Percentiles rank a stretch among this genome's conserved stretches.
Conservation (phyloP, 2,797 vertebrate species). For the Fistularia commersonii region DNA sequence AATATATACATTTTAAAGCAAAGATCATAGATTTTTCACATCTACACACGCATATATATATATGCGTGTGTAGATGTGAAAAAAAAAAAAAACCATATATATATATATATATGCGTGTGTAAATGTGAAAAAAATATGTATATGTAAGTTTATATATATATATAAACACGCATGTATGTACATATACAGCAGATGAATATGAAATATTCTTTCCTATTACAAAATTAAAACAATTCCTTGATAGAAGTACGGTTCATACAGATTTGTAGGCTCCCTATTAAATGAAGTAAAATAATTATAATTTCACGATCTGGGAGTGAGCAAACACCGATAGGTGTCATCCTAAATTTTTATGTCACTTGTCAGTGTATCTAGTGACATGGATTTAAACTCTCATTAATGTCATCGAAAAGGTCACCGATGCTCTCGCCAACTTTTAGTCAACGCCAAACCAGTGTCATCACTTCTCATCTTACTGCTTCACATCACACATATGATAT, state of each 20-base stretch:
- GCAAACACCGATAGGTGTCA: constrained; percentile 5
- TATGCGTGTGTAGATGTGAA: neutral
- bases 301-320: neutral
- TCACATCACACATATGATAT: constrained; percentile 6
- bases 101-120: neutral
- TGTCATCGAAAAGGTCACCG: constrained; percentile 39
- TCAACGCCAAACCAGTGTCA: constrained; percentile 19
- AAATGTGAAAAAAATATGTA: too few species aligned
- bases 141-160: too few species aligned
- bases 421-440: constrained; percentile 1
- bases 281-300: neutral
- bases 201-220: too few species aligned
- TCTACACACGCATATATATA: neutral
- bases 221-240: too few species aligned
- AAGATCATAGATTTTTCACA: neutral
- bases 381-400: constrained; percentile 31
- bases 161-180: too few species aligned
- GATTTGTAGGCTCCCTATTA: neutral
- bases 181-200: too few species aligned
- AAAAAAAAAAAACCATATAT: too few species aligned
- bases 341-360: constrained; percentile 35
- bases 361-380: constrained; percentile 51
- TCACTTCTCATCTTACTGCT: constrained; percentile 11
- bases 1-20: too few species aligned
- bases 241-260: neutral